Conservation (phyloP, 2,113 vertebrate species). For the Ibidorhyncha struthersii region DNA sequence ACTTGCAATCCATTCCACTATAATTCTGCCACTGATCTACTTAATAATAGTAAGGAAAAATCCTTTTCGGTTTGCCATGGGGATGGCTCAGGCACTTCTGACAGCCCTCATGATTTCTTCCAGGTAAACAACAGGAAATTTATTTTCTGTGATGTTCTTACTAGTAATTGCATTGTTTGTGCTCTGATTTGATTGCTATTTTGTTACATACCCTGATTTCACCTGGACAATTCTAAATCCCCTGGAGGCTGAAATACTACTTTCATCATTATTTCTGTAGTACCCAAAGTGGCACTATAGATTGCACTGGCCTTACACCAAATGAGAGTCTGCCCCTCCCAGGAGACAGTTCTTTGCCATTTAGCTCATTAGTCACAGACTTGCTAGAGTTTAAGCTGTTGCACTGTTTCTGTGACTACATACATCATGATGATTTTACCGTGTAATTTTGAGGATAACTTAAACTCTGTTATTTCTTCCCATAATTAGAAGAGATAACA, state of each 20-base stretch:
- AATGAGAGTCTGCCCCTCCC: not conserved
- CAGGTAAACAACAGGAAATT: conserved; percentile 74
- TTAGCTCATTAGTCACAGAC: not conserved
- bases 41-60: conserved; percentile 93
- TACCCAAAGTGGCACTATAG: not conserved
- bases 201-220: not conserved
- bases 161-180: not conserved
- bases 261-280: not conserved
- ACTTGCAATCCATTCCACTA: conserved; percentile 87
- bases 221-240: not conserved
- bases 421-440: not conserved
- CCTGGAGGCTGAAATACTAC: not conserved
- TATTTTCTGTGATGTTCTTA: not conserved
- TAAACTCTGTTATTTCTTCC: not conserved
- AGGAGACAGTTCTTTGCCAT: not conserved
- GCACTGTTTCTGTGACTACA: not conserved
- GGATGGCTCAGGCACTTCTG: conserved; percentile 95
- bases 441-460: not conserved
- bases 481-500: not conserved
- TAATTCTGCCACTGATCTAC: conserved; percentile 91
- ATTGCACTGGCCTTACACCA: accelerated
- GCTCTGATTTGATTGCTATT: not conserved
- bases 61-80: conserved; percentile 89
- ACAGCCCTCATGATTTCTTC: conserved; percentile 94
- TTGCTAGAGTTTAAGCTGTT: not conserved